Conservation (phyloP, 2,888 invertebrate species). For the Pristionchus arcanus region DNA sequence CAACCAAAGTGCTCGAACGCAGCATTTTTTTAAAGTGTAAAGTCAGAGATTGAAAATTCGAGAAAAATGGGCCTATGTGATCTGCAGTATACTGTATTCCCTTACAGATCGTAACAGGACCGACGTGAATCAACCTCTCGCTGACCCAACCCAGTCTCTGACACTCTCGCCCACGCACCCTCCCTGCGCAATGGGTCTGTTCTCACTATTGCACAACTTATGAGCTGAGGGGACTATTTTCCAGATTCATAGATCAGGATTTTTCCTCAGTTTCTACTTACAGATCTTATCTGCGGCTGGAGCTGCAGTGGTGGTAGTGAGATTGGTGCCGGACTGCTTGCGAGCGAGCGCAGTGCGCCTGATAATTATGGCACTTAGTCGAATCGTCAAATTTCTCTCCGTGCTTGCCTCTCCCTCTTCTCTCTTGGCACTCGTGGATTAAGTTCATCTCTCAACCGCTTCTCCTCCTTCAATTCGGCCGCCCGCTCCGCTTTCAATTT, state of each 20-base stretch:
- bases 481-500: neutral
- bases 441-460: neutral
- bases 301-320: neutral
- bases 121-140: no score
- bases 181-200: no score
- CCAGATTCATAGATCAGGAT: neutral
- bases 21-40: no score
- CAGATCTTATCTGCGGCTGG: conserved; percentile 12
- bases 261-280: neutral
- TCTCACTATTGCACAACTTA: neutral
- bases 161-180: no score
- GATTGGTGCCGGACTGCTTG: neutral
- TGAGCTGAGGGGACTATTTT: neutral
- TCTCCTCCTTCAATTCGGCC: conserved; percentile 28
- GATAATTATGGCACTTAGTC: neutral
- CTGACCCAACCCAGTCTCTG: no score
- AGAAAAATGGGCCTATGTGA: no score
- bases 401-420: conserved; percentile 40
- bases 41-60: no score
- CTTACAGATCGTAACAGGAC: no score
- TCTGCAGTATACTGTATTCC: no score
- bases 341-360: neutral
- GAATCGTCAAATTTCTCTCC: neutral
- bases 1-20: no score
- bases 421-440: neutral